Conservation (phyloP, 2,797 vertebrate genomes). For the Diglossa cyanea region DNA sequence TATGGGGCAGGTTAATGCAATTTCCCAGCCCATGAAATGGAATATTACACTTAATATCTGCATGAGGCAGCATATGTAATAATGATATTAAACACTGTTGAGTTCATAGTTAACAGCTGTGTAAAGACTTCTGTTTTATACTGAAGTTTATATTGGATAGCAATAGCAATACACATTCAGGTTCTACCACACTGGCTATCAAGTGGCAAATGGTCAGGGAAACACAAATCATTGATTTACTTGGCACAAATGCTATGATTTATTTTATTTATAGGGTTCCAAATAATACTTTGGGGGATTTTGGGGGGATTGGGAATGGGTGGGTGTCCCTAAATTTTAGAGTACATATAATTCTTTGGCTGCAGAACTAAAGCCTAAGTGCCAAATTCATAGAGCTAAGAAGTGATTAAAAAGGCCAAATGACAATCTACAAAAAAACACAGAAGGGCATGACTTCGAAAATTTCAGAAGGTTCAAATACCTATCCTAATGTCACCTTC, state of each 20-base stretch:
- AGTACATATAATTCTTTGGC: not conserved
- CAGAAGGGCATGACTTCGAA: not conserved
- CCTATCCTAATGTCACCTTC: not conserved
- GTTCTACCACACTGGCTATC: accelerated
- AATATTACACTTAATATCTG: not conserved
- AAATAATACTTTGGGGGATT: not conserved
- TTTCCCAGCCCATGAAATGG: not conserved
- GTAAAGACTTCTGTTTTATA: not conserved
- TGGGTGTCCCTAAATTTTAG: not conserved
- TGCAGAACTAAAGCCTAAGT: not conserved
- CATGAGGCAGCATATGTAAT: not conserved
- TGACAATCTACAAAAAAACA: not conserved
- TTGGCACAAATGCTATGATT: not conserved
- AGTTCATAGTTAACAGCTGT: not conserved
- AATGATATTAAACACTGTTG: not conserved
- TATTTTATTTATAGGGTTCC: not conserved
- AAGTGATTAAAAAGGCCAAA: not conserved
- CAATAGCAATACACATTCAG: not conserved
- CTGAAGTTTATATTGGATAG: not conserved
- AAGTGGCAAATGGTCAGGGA: not conserved
- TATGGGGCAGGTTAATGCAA: not conserved
- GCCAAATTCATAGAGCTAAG: not conserved
- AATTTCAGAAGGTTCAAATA: not conserved
- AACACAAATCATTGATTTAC: not conserved
- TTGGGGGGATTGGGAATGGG: accelerated